Base-by-base conservation (phyloP, 2,113 vertebrate species). In the Chaetorhynchus papuensis region DNA sequence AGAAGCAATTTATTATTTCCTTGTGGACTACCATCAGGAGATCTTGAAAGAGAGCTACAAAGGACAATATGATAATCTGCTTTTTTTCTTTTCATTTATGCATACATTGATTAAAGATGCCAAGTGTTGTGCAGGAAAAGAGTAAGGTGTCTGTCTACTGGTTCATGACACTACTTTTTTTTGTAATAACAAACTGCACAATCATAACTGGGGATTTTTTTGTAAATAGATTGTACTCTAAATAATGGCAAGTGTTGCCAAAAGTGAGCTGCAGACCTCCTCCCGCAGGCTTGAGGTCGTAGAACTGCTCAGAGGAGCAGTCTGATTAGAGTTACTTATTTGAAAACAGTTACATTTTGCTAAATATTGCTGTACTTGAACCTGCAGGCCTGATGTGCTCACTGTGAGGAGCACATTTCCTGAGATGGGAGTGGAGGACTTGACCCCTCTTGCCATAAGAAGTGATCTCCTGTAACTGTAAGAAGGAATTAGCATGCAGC, bases 31-130 rank as follows among this genome's bases (percentile, higher is more conserved):
- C 87, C 99, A 99, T 28, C 96, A 97, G 89, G 98, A 98, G 30
- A 85, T 99, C 94, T 96, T 99, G 90, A 96, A 97, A 89, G 97
- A 98, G 75, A 98, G 97, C 87, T 99, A 99, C 88, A 94, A 89
- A 15, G 99, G 99, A 94, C 98, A 99, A 78, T 99, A 99, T 57
- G 99, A 99, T 89, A 99, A 99, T 95, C 97, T 99, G 56, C 98
- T 99, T 76, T 99, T 99, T 97, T 99, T 99, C 98, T 99, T 98
- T 95, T 98, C 99, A 15, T 99, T 98, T 96, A 99, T 99, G 97
- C 98, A 99, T 97, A 98, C 98, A 10, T 95, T 99, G 61, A 97
- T 99, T 92, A 99, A 98, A 95, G 99, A 98, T 93, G 99, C 99
- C 23, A 99, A 98, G 78, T 96, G 86, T 27, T 97, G 97, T 83